Evolutionary conservation across 92 coral and sea anemone species (phyloP), one percentile per base, ranked within the genome.

Genomic region (Bergia sp.): DNA sequence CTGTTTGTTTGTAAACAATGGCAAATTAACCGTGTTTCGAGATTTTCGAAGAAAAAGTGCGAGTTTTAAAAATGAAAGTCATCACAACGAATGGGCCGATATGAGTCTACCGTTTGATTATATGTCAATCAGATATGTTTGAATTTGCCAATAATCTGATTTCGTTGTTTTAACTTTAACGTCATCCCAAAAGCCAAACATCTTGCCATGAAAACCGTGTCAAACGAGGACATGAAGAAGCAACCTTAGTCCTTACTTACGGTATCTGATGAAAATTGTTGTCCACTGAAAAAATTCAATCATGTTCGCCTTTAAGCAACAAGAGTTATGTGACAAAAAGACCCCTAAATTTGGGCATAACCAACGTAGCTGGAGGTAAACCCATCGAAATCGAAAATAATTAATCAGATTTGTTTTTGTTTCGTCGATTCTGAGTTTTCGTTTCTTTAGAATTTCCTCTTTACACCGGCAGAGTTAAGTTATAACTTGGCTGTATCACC

Each of bases 331-430:
- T 58, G 12, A 40, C 86, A 82, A 3, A 82, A 82, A 40, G 16
- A 76, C 11, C 37, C 45, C 7, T 38, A 71, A 36, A 44, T 71
- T 83, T 83, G 50, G 12, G 57, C 40, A 71, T 69, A 23, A 41
- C 47, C 76, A 41, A 76, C 53, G 13, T 41, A 7, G 80, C 41
- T 44, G 73, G 57, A 42, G 16, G 78, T 36, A 20, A 84, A 84
- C 1, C 76, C 57, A 71, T 9, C 76, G 73, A 41, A 57, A 20
- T 84, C 66, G 44, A 37, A 81, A 39, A 81, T 39, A 81, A 61
- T 49, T 69, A 45, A 67, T 84, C 23, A 80, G 58, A 49, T 84
- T 84, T 69, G 61, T 42, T 42, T 66, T 82, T 18, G 37, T 44
- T 39, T 43, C 39, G 29, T n/a, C 77, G 20, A 49, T 45, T 23